A percentile compares a stretch with the other conserved stretches of the same genome.
phyloP scores from a whole-genome alignment of 2,113 vertebrate genomes.

The Hipposideros armiger region DNA sequence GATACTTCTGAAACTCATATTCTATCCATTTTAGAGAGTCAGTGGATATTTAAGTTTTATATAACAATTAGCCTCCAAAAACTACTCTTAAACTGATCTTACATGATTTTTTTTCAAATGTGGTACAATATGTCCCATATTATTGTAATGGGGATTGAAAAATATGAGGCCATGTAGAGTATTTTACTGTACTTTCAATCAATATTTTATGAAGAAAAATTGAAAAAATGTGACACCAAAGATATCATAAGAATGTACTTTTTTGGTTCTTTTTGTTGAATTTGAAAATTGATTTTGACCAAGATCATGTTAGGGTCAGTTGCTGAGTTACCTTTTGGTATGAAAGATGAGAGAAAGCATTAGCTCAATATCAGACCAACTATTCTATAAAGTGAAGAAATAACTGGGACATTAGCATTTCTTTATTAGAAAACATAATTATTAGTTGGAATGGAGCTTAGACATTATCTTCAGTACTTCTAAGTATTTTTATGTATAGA shows the following conservation, averaged over 20 bases:
- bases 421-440: background rate
- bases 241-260: background rate
- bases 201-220: background rate
- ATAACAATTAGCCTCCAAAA: background rate
- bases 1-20: background rate
- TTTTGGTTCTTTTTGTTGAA: background rate
- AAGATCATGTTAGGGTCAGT: background rate
- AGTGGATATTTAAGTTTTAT: conserved; percentile 27
- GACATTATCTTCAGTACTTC: background rate
- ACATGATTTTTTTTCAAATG: background rate
- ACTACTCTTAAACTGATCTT: background rate
- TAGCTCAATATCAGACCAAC: background rate
- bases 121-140: background rate
- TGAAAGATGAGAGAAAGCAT: background rate
- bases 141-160: background rate
- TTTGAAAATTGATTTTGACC: background rate
- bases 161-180: background rate
- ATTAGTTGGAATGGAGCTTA: background rate
- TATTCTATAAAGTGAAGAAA: background rate
- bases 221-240: background rate
- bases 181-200: background rate
- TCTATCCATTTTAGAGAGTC: background rate
- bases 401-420: background rate
- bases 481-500: conserved; percentile 3
- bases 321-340: background rate